Evolutionary conservation across 2,113 vertebrate genomes (phyloP), one percentile per base, ranked within the genome.

Genomic region (Vulpes vulpes): DNA sequence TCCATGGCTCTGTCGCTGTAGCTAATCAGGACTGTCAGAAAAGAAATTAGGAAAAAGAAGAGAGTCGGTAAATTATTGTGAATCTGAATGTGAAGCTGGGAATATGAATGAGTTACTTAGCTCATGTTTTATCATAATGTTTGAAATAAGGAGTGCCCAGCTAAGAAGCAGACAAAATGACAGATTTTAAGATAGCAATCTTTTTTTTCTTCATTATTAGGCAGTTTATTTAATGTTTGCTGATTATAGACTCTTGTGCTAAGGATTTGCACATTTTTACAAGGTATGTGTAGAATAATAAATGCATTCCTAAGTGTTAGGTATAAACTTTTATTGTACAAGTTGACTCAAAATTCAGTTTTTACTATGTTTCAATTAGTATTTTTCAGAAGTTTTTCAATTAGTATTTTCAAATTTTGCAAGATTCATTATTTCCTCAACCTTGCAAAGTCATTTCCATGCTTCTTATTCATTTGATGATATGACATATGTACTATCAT

Each of bases 381-480:
- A 57, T 64, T 80, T 97, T 80, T 95, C 4, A 80, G 67, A n/a
- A 86, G 23, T 89, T 53, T 76, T 78, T 86, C 25, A 12, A 38
- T 89, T 71, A 62, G 35, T 73, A 53, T 59, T 80, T 97, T 78
- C 5, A 82, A 71, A 38, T 20, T 87, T 93, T 81, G 23, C 76
- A 5, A 67, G 89, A 59, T 25, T n/a, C 16, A 32, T 86, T 84
- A 83, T 78, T 49, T 79, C 10, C 25, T 62, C 20, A 22, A 59
- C 38, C 4, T 93, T 17, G 35, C 3, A 80, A 57, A 73, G 11
- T 65, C n/a, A 62, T 78, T 86, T 23, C 49, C 6, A 35, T 9
- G 12, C n/a, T 38, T 67, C 16, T 76, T 60, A 80, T 32, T 65
- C 69, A 85, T 94, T 78, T 87, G 83, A 1, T 51, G 22, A 38